Evolutionary conservation across 2,113 vertebrate species (phyloP).

Genomic region (Phylloscopus trochilus): DNA sequence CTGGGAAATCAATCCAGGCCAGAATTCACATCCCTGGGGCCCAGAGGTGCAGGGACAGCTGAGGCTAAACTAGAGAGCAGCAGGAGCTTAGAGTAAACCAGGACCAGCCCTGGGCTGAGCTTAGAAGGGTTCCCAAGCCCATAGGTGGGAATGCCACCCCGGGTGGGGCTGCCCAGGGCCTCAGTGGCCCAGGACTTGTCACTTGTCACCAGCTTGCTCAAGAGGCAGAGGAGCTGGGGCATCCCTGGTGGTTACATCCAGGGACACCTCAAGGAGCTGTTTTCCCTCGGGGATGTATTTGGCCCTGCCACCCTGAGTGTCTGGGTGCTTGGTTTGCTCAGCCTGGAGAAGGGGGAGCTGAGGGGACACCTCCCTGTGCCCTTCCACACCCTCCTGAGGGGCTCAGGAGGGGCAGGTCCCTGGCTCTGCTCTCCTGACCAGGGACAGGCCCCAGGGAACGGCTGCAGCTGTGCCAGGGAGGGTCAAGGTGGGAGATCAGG

Average conservation of each 20-base stretch:
- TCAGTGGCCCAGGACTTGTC: not conserved
- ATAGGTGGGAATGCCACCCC: not conserved
- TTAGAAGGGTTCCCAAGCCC: not conserved
- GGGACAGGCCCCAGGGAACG: not conserved
- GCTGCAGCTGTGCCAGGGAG: not conserved
- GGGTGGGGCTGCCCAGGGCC: not conserved
- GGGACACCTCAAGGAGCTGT: too few species aligned
- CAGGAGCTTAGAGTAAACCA: not conserved
- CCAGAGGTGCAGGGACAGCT: rapidly evolving
- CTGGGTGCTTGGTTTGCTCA: not conserved
- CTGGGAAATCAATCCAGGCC: not conserved
- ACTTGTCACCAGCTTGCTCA: not conserved
- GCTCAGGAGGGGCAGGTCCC: not conserved
- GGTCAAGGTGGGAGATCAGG: not conserved
- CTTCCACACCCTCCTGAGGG: not conserved
- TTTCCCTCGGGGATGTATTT: not conserved
- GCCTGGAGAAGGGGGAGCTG: not conserved
- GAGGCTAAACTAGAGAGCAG: not conserved
- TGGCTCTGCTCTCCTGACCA: not conserved
- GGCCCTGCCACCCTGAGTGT: rapidly evolving
- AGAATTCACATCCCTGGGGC: not conserved
- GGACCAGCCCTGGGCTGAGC: not conserved
- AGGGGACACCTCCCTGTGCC: not conserved
- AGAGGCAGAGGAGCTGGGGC: not conserved
- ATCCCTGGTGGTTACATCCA: not conserved